Base-by-base conservation (phyloP, 2,113 vertebrate genomes). In the Stegostoma tigrinum region DNA sequence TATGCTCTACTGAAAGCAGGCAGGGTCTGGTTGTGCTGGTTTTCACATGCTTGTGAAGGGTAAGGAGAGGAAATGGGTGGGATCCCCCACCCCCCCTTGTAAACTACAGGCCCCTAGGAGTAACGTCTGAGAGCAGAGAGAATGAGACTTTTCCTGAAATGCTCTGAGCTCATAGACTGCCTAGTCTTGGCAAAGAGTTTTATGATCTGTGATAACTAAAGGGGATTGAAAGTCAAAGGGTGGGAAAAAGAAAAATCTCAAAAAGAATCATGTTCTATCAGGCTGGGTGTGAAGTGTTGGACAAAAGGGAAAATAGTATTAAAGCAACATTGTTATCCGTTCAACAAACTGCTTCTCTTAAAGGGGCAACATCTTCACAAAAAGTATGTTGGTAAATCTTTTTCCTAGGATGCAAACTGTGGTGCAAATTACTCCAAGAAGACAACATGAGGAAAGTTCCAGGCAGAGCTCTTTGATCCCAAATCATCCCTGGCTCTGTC, bases 1-100 rank as follows among this genome's bases (percentile, higher is more conserved):
- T 15, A 61, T 61, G 17, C 21, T 55, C 87, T 52, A 24, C 89
- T 93, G 61, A 93, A n/a, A 61, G 66, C 89, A 93, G 61, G 34
- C 14, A 0, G 15, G 8, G 61, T n/a, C 61, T 7, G 61, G 61
- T n/a, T 93, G 89, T 66, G 19, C 8, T 93, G 61, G 34, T 64
- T 93, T 66, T 66, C 61, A 66, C 61, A 23, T 91, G 89, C 61
- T 61, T 66, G 34, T 17, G 61, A 93, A 67, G 89, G 89, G 61
- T 93, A 93, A 10, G 64, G 61, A 66, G 89, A 93, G 89, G 89
- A 93, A 93, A 66, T 93, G 89, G 89, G 89, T 93, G 89, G 89
- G 61, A 38, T 89, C 17, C 80, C n/a, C 80, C 80, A 38, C 61
- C 17, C 80, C n/a, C 80, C 80, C 80, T 42, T 66, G 34, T 64